phyloP scores from a whole-genome alignment of 2,113 vertebrate genomes.

The Sylvilagus bachmani region DNA sequence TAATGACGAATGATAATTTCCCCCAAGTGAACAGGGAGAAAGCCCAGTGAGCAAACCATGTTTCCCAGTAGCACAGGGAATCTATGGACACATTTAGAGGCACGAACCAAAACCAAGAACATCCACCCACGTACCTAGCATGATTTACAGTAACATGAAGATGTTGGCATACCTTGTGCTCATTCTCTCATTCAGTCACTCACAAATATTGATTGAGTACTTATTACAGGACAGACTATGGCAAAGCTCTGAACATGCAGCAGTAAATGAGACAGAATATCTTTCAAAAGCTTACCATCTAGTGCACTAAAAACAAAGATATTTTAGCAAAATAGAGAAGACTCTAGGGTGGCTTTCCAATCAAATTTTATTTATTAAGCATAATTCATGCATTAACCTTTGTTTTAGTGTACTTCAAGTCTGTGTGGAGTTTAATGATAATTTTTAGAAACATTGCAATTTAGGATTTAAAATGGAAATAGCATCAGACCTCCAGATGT shows the following conservation, averaged over 20 bases:
- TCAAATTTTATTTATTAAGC: conserved; percentile 15
- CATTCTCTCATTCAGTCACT: not conserved
- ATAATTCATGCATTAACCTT: conserved; percentile 38
- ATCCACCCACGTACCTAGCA: not conserved
- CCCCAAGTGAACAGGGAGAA: not conserved
- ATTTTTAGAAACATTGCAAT: conserved; percentile 77
- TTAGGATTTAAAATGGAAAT: conserved; percentile 76
- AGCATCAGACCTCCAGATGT: conserved; percentile 79
- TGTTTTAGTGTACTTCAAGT: conserved; percentile 45
- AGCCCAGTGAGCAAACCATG: not conserved
- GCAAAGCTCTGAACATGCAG: not conserved
- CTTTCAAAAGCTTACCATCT: conserved; percentile 38
- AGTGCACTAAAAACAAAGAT: conserved; percentile 38
- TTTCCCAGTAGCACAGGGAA: not conserved
- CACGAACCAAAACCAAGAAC: not conserved
- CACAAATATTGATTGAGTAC: conserved; percentile 11
- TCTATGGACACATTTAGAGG: not conserved
- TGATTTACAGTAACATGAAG: not conserved
- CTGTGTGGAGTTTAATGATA: not conserved
- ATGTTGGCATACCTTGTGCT: not conserved
- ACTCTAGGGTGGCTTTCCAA: conserved; percentile 19
- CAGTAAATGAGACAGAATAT: not conserved
- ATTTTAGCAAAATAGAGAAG: conserved; percentile 33
- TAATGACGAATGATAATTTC: not conserved
- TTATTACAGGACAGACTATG: not conserved